Evolutionary conservation across 1,140 invertebrate genomes (phyloP).

Genomic region (Hylyphantes graminicola): DNA sequence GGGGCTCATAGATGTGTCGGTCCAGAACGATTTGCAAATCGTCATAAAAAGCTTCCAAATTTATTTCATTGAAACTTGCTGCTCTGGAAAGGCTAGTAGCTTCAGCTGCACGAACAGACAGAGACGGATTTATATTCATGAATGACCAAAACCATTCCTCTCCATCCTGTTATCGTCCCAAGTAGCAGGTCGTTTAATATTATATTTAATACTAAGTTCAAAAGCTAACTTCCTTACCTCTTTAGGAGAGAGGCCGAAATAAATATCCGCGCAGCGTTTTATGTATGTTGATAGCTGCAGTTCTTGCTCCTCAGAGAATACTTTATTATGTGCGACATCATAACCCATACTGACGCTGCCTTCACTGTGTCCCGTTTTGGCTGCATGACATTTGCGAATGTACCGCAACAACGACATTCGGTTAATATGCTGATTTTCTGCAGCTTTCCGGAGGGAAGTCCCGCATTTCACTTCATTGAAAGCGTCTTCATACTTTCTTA

Average conservation of each 20-base stretch:
- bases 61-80: neutral
- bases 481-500: too few relatives aligned
- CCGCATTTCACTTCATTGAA: too few relatives aligned
- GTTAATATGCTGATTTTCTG: too few relatives aligned
- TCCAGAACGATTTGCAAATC: neutral
- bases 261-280: neutral
- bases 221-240: too few relatives aligned
- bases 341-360: too few relatives aligned
- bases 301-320: neutral
- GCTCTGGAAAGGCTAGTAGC: neutral
- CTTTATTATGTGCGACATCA: too few relatives aligned
- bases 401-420: too few relatives aligned
- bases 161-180: neutral
- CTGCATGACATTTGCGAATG: too few relatives aligned
- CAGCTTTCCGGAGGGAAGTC: too few relatives aligned
- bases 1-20: neutral
- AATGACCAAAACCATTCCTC: neutral
- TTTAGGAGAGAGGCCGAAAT: neutral
- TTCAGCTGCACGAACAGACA: neutral
- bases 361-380: too few relatives aligned
- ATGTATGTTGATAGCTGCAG: neutral
- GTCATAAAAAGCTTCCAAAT: neutral
- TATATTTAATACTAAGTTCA: neutral
- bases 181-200: neutral
- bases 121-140: neutral